These are phyloP conservation scores for Cyclophora albipunctata DNA, from an alignment of 2,888 invertebrate genomes.

Conservation along the genomic window DNA sequence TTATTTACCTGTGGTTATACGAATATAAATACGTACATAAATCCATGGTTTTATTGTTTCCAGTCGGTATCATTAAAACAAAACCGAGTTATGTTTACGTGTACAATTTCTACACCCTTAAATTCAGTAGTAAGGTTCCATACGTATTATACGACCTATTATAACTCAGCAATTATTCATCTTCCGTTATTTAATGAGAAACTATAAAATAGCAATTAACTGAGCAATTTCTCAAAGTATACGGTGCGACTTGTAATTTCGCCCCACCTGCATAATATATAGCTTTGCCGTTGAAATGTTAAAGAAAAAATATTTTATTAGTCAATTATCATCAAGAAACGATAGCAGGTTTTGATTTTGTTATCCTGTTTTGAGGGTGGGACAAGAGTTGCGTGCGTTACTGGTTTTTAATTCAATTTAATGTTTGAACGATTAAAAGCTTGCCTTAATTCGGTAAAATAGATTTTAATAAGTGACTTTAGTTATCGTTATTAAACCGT, in stretches of 20 bases:
- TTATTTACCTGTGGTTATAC: too few relatives aligned
- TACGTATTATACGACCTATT: constrained; percentile 19
- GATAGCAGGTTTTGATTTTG: not conserved
- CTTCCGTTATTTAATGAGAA: constrained; percentile 35
- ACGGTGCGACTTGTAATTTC: constrained; percentile 26
- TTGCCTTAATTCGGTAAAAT: too few relatives aligned
- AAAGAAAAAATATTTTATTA: too few relatives aligned
- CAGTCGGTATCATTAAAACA: too few relatives aligned
- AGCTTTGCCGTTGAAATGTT: constrained; percentile 3
- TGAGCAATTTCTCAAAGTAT: constrained; percentile 28
- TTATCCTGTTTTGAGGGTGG: not conserved
- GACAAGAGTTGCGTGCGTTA: not conserved
- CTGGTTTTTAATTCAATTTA: not conserved
- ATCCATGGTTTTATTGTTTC: too few relatives aligned
- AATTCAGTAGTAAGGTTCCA: constrained; percentile 18
- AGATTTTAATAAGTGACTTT: too few relatives aligned
- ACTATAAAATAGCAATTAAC: constrained; percentile 40
- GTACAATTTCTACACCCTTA: not conserved
- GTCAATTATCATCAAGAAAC: too few relatives aligned
- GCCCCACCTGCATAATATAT: constrained; percentile 19
- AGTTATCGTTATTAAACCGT: too few relatives aligned
- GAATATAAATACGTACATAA: too few relatives aligned
- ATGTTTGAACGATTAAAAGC: too few relatives aligned
- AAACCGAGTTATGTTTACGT: too few relatives aligned
- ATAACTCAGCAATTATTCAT: constrained; percentile 26